Base-by-base conservation (phyloP, 2,797 vertebrate genomes). In the Periparus ater region DNA sequence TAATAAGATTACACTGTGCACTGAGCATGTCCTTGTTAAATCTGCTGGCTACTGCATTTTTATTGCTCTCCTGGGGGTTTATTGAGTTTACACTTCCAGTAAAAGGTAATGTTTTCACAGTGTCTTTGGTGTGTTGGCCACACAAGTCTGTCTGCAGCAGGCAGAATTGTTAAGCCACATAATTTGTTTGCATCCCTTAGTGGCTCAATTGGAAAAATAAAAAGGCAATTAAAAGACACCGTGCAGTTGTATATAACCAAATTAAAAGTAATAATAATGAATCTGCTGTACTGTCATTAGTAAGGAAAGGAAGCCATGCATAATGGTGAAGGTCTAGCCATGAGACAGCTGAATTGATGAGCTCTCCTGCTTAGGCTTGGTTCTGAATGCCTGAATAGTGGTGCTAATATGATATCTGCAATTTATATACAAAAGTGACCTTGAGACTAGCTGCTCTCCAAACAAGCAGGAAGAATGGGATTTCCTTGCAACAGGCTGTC, bases 1-100 rank as follows among this genome's bases (percentile, higher is more conserved):
- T 97, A 98, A 97, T 97, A 96, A 96, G 96, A 97, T 98, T 97
- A 97, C 89, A 83, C 88, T 96, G 95, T 95, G 93, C 94, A 97
- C 92, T 86, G 80, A 98, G 95, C 86, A 83, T 93, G 95, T 96
- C 95, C 96, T 98, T 97, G 96, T 97, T 98, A 97, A 97, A 97
- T 92, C 81, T 96, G 92, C 95, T 97, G 93, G 93, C 95, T 96
- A 95, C 96, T 96, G 95, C 85, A 88, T 95, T 97, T 98, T 97
- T 96, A 98, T 97, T 94, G 92, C 95, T 97, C 96, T 96, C 97
- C 94, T 95, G 97, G 94, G 97, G 96, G 65, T 95, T 97, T 96
- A 95, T 93, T 96, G 96, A 95, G 93, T 97, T 97, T 97, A 93
- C 93, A 91, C 95, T 97, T 96, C 93, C 94, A 95, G 91, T 96